A percentile compares a stretch with the other conserved stretches of the same genome.
Evolutionary conservation across 2,113 vertebrate species (phyloP).

Genomic region (Lophochroa leadbeateri): DNA sequence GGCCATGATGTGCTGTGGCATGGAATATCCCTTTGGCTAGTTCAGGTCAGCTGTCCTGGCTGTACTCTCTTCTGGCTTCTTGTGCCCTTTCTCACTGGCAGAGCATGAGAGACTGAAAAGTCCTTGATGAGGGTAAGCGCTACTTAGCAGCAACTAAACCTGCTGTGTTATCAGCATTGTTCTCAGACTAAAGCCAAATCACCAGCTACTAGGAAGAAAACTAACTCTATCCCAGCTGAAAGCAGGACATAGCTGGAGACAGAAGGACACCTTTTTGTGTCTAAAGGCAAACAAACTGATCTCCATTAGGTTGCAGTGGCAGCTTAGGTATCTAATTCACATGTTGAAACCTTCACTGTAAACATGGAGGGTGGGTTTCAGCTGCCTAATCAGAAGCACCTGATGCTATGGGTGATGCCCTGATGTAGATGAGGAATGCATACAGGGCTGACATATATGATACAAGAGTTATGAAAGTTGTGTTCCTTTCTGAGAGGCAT

Average conservation of each 20-base stretch:
- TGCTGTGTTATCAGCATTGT: background rate
- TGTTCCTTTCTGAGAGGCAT: background rate
- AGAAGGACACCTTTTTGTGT: background rate
- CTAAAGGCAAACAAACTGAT: background rate
- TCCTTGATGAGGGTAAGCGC: background rate
- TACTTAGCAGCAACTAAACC: background rate
- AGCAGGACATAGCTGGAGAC: background rate
- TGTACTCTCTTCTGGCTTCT: background rate
- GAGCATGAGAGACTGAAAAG: background rate
- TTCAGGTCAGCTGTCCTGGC: background rate
- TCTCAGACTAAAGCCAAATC: background rate
- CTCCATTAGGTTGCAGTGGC: background rate
- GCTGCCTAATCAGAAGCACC: background rate
- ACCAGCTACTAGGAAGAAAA: background rate
- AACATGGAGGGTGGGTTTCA: background rate
- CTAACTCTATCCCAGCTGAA: background rate
- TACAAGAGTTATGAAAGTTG: background rate
- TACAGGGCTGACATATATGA: background rate
- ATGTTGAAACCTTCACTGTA: background rate
- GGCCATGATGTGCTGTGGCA: background rate
- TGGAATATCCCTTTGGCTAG: background rate
- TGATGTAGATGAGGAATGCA: background rate
- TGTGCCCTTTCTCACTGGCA: background rate
- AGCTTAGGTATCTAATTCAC: background rate
- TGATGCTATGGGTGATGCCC: background rate